Evolutionary conservation across 2,888 invertebrate species (phyloP), one percentile per base, ranked within the genome.

Genomic region (Marasmarcha lunaedactyla): DNA sequence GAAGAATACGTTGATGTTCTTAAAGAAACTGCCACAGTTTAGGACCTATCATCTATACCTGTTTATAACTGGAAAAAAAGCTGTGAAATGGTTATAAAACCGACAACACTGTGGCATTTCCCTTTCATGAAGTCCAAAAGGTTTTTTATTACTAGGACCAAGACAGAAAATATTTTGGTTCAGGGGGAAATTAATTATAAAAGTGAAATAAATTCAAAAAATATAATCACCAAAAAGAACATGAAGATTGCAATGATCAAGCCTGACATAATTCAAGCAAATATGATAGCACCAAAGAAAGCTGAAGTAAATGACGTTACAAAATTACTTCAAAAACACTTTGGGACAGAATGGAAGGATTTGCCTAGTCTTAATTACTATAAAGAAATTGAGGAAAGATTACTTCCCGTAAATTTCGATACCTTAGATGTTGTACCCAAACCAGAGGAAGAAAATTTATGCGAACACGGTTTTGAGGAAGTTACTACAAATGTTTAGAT

Each of bases 11-110:
- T 27, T 2, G 10, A 14, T 15, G 37, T 45, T 9, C 20, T 47
- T 15, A 10, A 42, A 41, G 41, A 47, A 38, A 33, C 46, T 26
- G 45, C 33, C 6, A 38, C 30, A 14, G 14, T 12, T 35, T 37
- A 20, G 20, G 36, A 35, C 14, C 37, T 47, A 9, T 11, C 44
- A 42, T 36, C 39, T 6, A 40, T 45, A 15, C 39, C 38, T 11
- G 45, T 49, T 10, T 46, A 30, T 33, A 40, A 48, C 27, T 46
- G 48, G 48, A 47, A 46, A 38, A 45, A 33, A 37, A 20, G 35
- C 13, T 26, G 37, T 7, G 37, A 37, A 15, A 1, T 20, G 2
- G 41, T 46, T 10, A 41, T 47, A n/a, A 47, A 46, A 41, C 42
- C 42, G 4, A 20, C 20, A 5, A 20, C 4, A 5, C 7, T 7